Evolutionary conservation across 2,888 invertebrate species (phyloP), one percentile per base, ranked within the genome.

Genomic region (Drosophila barbarae): DNA sequence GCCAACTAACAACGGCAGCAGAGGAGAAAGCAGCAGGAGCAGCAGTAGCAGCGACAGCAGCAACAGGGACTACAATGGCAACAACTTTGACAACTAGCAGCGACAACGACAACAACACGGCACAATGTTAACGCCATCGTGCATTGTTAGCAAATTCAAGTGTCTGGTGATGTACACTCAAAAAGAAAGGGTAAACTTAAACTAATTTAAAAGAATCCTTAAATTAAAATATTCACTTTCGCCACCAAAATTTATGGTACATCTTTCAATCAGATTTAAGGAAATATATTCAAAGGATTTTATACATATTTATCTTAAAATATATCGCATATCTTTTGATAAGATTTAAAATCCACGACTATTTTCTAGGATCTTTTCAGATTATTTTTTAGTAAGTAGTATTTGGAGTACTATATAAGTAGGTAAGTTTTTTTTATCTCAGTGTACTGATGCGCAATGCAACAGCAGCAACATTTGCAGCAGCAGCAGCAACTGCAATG

Each of bases 111-210:
- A 60, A 50, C 77, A 65, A 73, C 77, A 69, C 64, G 61, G 68
- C 67, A 53, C 58, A 82, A 69, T 82, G 78, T 82, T 78, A 76
- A 79, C 83, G 78, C 74, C 83, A 73, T 67, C 68, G 75, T 75
- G 77, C 74, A 75, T 80, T 80, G 79, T 77, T 77, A 69, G 84
- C 77, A 80, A 71, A 77, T 83, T 83, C 84, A 77, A 80, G 84
- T 77, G 71, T 70, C 70, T 77, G 61, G 59, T 41, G 56, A 47
- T 69, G 54, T 66, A 58, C 44, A 54, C 53, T 44, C 5, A 5
- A 7, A 18, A 30, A 44, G 9, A 8, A 13, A 8, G 0, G 1
- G 6, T 4, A 1, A 12, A 8, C 2, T 4, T 18, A 46, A 10
- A 6, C 1, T 9, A 42, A n/a, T 2, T 23, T 41, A 23, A 26